These are phyloP conservation scores for Odiellus spinosus DNA, from an alignment of 2,888 invertebrate genomes.

Conservation along the genomic window DNA sequence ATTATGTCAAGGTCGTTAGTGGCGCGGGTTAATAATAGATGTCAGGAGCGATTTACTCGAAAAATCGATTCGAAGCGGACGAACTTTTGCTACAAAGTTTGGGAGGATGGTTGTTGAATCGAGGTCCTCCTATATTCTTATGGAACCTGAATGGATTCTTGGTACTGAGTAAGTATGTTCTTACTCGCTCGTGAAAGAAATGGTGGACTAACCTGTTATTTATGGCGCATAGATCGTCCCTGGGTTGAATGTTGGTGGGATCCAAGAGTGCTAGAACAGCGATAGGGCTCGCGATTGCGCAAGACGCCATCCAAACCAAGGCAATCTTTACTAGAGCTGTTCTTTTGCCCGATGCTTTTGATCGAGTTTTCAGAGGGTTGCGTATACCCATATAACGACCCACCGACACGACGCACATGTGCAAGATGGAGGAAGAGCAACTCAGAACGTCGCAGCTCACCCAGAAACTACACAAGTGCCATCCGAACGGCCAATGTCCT, in stretches of 20 bases:
- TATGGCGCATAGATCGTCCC: slow-evolving; percentile 30
- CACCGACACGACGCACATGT: slow-evolving; percentile 40
- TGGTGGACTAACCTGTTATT: slow-evolving; percentile 24
- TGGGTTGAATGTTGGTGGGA: slow-evolving; percentile 31
- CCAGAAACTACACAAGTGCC: slow-evolving; percentile 43
- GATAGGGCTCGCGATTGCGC: slow-evolving; percentile 77
- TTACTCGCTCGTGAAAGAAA: too few relatives aligned
- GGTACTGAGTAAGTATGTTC: too few relatives aligned
- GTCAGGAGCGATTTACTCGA: too few relatives aligned
- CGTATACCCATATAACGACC: slow-evolving; percentile 37
- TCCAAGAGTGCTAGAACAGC: slow-evolving; percentile 37
- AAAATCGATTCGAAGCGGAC: too few relatives aligned
- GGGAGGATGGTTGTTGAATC: too few relatives aligned
- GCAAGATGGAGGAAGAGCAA: slow-evolving; percentile 39
- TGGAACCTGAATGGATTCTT: too few relatives aligned
- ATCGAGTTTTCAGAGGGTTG: slow-evolving; percentile 33
- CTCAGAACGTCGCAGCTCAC: slow-evolving; percentile 58
- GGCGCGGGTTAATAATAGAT: too few relatives aligned
- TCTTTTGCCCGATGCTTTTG: slow-evolving; percentile 13
- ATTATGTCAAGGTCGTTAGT: too few relatives aligned
- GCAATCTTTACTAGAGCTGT: slow-evolving; percentile 69
- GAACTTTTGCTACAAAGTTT: too few relatives aligned
- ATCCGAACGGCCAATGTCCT: slow-evolving; percentile 76
- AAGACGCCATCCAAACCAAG: slow-evolving; percentile 82
- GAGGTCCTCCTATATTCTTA: too few relatives aligned